Evolutionary conservation across 2,113 vertebrate species (phyloP).

Genomic region (Neodon shergylaensis): DNA sequence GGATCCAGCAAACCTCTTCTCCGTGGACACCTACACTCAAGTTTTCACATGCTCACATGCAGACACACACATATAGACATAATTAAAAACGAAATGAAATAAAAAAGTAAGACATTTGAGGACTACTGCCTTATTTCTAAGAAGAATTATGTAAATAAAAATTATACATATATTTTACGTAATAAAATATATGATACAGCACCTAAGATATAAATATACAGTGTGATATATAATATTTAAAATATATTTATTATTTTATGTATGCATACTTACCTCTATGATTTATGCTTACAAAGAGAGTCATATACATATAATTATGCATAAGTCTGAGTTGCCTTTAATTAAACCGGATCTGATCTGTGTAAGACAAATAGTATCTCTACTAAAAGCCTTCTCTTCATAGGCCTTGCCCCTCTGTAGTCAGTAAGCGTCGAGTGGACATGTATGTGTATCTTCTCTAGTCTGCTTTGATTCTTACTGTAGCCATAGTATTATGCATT

Average conservation of each 20-base stretch:
- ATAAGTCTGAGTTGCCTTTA: not conserved
- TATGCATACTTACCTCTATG: not conserved
- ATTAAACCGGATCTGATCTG: not conserved
- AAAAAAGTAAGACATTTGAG: not conserved
- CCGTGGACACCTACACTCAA: not conserved
- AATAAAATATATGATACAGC: not conserved
- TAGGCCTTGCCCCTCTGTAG: not conserved
- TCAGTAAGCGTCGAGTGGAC: not conserved
- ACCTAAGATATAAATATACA: not conserved
- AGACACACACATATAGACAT: not conserved
- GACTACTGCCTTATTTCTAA: not conserved
- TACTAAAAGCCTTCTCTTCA: not conserved
- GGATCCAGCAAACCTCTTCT: too few species aligned
- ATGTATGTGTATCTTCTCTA: not conserved
- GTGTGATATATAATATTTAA: not conserved
- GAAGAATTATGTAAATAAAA: not conserved
- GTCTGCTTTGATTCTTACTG: not conserved
- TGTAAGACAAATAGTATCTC: not conserved
- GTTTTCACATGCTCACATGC: too few species aligned
- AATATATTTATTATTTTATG: not conserved
- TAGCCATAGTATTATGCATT: too few species aligned
- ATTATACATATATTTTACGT: not conserved
- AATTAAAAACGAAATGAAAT: not conserved
- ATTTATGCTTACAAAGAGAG: not conserved
- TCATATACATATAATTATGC: not conserved